A percentile compares a stretch with the other conserved stretches of the same genome.
Conservation (phyloP, 2,113 vertebrate genomes). For the Etia nguti region DNA sequence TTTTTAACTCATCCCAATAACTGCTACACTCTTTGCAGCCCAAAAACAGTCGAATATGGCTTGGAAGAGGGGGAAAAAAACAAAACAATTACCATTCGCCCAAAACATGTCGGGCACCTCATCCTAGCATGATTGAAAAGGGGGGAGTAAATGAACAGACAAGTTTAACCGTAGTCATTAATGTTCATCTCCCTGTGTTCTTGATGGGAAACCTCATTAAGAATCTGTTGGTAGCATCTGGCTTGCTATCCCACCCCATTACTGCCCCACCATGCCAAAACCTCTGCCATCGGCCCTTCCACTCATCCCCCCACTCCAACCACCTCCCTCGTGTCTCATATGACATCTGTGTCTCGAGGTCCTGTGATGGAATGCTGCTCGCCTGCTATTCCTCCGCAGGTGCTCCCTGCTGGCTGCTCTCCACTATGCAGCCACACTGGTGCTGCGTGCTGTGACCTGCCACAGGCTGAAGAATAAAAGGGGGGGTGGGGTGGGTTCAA, state of each 20-base stretch:
- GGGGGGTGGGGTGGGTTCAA: not conserved
- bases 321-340: constrained; percentile 59
- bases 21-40: not conserved
- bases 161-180: constrained; percentile 37
- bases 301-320: constrained; percentile 21
- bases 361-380: constrained; percentile 72
- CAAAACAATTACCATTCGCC: not conserved
- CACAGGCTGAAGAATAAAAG: not conserved
- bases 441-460: constrained; percentile 33
- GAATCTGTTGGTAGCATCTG: constrained; percentile 65
- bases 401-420: constrained; percentile 56
- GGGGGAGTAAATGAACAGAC: constrained; percentile 32
- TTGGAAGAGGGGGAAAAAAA: not conserved
- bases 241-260: constrained; percentile 52
- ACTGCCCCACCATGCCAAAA: constrained; percentile 49
- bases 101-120: not conserved
- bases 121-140: not conserved
- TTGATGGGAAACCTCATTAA: constrained; percentile 65
- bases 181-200: constrained; percentile 48
- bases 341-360: constrained; percentile 66
- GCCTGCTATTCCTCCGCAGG: constrained; percentile 63
- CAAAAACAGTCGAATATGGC: not conserved
- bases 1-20: accelerated
- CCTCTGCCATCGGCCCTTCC: constrained; percentile 28
- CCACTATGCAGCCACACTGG: constrained; percentile 24